Percentiles rank a stretch among this genome's conserved stretches.
These are phyloP conservation scores for Sebastes steindachneri DNA, from an alignment of 2,797 vertebrate genomes.

Conservation along the genomic window DNA sequence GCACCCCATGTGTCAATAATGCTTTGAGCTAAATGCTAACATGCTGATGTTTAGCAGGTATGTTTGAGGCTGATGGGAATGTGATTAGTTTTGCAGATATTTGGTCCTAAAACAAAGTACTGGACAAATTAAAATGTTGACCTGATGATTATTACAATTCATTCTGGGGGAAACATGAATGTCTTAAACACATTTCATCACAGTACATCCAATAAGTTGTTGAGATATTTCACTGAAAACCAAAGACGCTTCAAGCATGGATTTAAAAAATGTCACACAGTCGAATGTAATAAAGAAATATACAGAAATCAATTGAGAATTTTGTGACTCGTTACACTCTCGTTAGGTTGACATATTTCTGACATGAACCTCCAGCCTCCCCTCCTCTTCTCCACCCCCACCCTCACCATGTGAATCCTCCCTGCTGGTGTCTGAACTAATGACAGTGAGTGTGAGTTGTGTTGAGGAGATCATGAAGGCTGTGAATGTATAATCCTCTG, in stretches of 20 bases:
- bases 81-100: background rate
- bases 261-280: background rate
- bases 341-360: background rate
- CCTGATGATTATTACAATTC: background rate
- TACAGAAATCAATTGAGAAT: background rate
- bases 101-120: background rate
- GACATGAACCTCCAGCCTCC: background rate
- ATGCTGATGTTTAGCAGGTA: background rate
- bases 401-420: background rate
- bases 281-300: background rate
- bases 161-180: background rate
- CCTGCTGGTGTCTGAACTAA: background rate
- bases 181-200: background rate
- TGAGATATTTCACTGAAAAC: too few species aligned
- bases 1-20: too few species aligned
- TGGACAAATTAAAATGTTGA: background rate
- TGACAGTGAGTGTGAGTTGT: background rate
- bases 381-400: background rate
- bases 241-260: background rate
- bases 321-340: background rate
- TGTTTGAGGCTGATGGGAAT: background rate
- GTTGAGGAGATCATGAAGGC: background rate
- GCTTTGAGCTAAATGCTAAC: too few species aligned
- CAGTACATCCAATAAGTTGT: background rate
- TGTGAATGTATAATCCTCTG: constrained; percentile 18